A percentile compares a stretch with the other conserved stretches of the same genome.
These are phyloP conservation scores for Pyrrhia umbra DNA, from an alignment of 2,888 invertebrate species.

Conservation along the genomic window DNA sequence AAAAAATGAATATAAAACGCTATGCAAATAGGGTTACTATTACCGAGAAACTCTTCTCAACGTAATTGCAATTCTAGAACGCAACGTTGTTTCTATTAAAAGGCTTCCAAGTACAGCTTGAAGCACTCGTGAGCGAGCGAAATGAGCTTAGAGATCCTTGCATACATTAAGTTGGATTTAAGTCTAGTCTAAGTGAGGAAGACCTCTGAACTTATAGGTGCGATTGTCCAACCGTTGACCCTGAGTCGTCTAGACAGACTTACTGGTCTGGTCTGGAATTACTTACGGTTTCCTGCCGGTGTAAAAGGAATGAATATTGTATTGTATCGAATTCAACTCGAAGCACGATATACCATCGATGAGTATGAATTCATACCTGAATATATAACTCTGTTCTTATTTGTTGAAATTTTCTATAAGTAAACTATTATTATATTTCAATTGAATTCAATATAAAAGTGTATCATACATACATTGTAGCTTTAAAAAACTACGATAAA, in stretches of 20 bases:
- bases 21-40: conserved; percentile 26
- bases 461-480: neutral
- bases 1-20: conserved; percentile 27
- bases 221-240: conserved; percentile 65
- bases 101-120: conserved; percentile 58
- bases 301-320: conserved; percentile 45
- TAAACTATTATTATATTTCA: neutral
- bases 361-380: conserved; percentile 1
- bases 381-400: neutral
- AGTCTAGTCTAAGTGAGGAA: conserved; percentile 61
- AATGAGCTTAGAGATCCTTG: conserved; percentile 59
- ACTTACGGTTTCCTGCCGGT: conserved; percentile 59
- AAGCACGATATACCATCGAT: conserved; percentile 13
- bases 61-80: conserved; percentile 49
- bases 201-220: conserved; percentile 61
- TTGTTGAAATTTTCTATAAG: neutral
- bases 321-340: conserved; percentile 42
- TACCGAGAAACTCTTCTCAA: conserved; percentile 33
- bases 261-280: conserved; percentile 53
- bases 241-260: conserved; percentile 62
- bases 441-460: neutral
- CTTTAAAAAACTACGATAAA: neutral
- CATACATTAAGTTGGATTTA: conserved; percentile 63
- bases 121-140: conserved; percentile 55
- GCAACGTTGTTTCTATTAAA: conserved; percentile 56